phyloP scores from a whole-genome alignment of 2,113 vertebrate species.

The Zosterops japonicus region DNA sequence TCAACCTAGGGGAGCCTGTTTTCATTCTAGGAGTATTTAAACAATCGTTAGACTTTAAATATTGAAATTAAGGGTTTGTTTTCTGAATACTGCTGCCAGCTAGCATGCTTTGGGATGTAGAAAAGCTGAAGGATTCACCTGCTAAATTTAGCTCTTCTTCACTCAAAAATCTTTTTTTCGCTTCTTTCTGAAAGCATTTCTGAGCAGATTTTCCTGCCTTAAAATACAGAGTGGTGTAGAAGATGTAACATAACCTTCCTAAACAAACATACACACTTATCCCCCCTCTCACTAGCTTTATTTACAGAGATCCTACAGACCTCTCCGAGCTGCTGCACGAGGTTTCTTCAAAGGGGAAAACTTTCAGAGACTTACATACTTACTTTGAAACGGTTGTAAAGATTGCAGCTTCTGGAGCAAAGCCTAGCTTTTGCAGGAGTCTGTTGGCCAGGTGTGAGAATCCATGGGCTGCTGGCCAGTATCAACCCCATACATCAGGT shows the following conservation, averaged over 20 bases:
- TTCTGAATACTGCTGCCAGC: background rate
- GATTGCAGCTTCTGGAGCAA: slow-evolving; percentile 41
- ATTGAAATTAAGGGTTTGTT: background rate
- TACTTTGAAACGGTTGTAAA: slow-evolving; percentile 37
- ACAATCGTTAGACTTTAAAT: background rate
- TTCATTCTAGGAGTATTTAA: background rate
- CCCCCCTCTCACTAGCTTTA: background rate
- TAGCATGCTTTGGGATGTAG: background rate
- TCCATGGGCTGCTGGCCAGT: background rate
- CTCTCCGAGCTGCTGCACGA: background rate
- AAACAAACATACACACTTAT: background rate
- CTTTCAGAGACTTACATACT: slow-evolving; percentile 20
- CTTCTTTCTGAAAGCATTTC: background rate
- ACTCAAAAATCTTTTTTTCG: background rate
- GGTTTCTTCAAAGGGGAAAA: slow-evolving; percentile 28
- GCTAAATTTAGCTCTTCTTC: slow-evolving; percentile 8
- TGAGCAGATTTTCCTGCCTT: background rate
- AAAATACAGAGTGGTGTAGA: background rate
- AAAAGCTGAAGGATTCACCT: slow-evolving; percentile 13
- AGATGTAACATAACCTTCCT: background rate
- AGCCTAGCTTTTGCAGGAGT: slow-evolving; percentile 34
- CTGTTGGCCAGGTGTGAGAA: slow-evolving; percentile 32
- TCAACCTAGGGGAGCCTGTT: background rate
- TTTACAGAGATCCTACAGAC: slow-evolving; percentile 7
- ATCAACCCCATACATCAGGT: background rate